Base-by-base conservation (phyloP, 1,140 invertebrate genomes). In the Apis laboriosa region DNA sequence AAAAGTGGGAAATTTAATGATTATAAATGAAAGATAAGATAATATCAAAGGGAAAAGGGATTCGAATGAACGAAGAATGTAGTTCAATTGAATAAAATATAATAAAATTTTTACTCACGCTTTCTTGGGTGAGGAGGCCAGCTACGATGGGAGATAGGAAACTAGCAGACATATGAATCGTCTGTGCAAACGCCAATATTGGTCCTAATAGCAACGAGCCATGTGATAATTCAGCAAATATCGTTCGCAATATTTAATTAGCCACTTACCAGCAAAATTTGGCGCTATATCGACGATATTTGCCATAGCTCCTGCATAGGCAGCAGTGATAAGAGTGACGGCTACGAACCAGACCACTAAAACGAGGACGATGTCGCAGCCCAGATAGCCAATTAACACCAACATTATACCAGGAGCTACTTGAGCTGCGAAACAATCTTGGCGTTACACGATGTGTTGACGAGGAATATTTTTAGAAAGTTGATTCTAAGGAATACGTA, bases 231-330 rank as follows among this genome's bases (percentile, higher is more conserved):
- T 9, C 2, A 7, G 17, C 8, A 13, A n/a, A 12, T 24, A 60
- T 61, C 9, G 7, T n/a, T 49, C 0, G 28, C 12, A 49, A 11
- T 1, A 12, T 58, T 17, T 43, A 0, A 0, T 2, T 11, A 24
- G 24, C 8, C 13, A 84, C 76, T 90, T 87, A 95, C 94, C 95
- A 79, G 96, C 96, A 88, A 96, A 95, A 93, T 97, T 97, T 61
- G 96, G 96, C 12, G 96, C 96, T 75, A 97, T 96, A 87, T 97
- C 96, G 24, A 97, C 96, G 85, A 97, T 96, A 88, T 95, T 97
- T 1, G 96, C 96, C 96, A 97, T 97, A n/a, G 96, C 96, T 74
- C 96, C 96, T 11, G 96, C 96, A 90, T 97, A 97, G 2, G 96
- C 95, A 58, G 96, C 96, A 64, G 96, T 97, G 85, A 97, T 96